Evolutionary conservation across 2,888 invertebrate genomes (phyloP), one percentile per base, ranked within the genome.

Genomic region (Pecten maximus): DNA sequence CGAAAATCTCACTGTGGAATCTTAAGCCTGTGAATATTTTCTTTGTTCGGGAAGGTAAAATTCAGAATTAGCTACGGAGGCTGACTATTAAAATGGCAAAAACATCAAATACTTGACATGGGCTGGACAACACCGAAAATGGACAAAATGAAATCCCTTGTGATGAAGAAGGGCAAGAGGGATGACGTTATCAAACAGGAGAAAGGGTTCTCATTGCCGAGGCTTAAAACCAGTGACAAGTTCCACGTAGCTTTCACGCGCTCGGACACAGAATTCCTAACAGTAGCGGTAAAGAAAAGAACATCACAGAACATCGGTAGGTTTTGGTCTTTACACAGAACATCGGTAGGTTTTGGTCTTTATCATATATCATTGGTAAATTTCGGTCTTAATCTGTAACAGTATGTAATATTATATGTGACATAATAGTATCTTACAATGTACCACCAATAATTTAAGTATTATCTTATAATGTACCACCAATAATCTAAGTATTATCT

Each of bases 201-300:
- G 74, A 28, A 35, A 74, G 74, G 35, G 10, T 74, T 74, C 35
- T 74, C 74, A 28, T 23, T 74, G 35, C 74, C 74, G 74, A 74
- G 74, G 35, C 74, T 74, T 35, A 74, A 74, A 74, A 74, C 74
- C 28, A 74, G 74, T 35, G 74, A 74, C 74, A 28, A 74, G 16
- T 74, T 74, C 74, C 74, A 35, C 16, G 74, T 74, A 15, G 74
- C 74, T 23, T 74, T 74, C 35, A 74, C 35, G 28, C 74, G 74
- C 35, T 74, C 74, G 35, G 74, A 74, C 74, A 74, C 74, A 3
- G 74, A 74, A 23, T 74, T 74, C 35, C 23, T 74, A 35, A 74
- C 74, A 74, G 28, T 74, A 35, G 74, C 74, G 35, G 74, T 74
- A 6, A 74, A 74, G 74, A 74, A 74, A 74, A 28, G 74, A 15